phyloP scores from a whole-genome alignment of 2,888 invertebrate genomes.

The Didymodactylos carnosus region DNA sequence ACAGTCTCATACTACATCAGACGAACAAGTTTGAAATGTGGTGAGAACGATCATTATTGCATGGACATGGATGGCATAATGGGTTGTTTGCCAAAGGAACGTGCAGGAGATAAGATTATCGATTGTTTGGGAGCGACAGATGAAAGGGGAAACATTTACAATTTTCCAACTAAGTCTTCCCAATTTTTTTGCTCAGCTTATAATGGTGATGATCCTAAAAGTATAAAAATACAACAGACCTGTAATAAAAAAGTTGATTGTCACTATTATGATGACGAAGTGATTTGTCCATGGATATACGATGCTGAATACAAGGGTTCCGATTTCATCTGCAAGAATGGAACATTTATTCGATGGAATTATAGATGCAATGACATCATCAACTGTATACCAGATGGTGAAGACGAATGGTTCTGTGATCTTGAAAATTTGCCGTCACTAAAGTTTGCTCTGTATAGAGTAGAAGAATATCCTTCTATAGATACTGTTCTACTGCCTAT shows the following conservation, averaged over 20 bases:
- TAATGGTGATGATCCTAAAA: neutral
- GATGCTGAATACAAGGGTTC: neutral
- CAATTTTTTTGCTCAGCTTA: too few species aligned
- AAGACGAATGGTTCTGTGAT: neutral
- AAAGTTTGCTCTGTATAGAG: neutral
- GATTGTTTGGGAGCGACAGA: neutral
- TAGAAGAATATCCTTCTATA: neutral
- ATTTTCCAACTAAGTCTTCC: too few species aligned
- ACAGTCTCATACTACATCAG: neutral
- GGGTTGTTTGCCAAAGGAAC: neutral
- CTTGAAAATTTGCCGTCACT: neutral
- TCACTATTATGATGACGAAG: neutral
- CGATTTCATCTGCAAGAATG: neutral
- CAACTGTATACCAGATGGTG: neutral
- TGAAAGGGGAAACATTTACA: too few species aligned
- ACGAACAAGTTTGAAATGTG: neutral
- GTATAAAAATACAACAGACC: too few species aligned
- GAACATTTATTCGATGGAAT: neutral
- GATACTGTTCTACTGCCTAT: neutral
- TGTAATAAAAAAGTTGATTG: neutral
- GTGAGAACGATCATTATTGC: neutral
- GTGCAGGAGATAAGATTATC: neutral
- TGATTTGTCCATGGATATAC: neutral
- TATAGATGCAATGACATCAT: neutral
- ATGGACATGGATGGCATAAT: neutral